phyloP scores from a whole-genome alignment of 2,888 invertebrate species.

The Heliconius hortense region DNA sequence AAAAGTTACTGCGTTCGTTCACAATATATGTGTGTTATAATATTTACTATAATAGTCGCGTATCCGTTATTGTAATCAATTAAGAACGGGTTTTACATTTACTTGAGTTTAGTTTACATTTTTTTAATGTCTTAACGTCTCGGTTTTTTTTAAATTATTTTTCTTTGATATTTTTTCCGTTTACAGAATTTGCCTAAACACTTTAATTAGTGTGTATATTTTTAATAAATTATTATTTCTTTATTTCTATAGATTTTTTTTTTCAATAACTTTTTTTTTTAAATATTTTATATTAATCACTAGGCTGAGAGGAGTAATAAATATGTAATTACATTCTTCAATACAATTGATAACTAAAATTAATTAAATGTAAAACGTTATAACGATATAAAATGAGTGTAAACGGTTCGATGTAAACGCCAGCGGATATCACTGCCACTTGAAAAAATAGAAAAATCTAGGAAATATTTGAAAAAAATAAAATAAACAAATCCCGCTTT shows the following conservation, averaged over 20 bases:
- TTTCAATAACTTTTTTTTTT: neutral
- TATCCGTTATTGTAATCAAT: constrained; percentile 33
- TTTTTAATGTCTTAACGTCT: neutral
- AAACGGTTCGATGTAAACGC: constrained; percentile 38
- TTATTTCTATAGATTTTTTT: neutral
- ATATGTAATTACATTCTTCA: neutral
- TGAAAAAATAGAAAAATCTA: neutral
- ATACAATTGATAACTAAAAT: constrained; percentile 18
- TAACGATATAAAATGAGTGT: constrained; percentile 16
- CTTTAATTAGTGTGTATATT: neutral
- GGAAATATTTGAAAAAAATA: neutral
- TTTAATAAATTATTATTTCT: neutral
- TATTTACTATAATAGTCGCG: constrained; percentile 34
- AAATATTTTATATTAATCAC: neutral
- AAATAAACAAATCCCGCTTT: neutral
- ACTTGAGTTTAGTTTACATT: neutral
- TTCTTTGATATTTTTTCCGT: neutral
- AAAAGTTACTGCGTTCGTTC: constrained; percentile 28
- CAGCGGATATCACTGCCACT: constrained; percentile 40
- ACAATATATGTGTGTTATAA: constrained; percentile 30
- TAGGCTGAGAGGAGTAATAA: constrained; percentile 3
- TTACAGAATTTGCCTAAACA: too few species aligned
- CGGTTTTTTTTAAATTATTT: neutral
- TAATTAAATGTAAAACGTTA: constrained; percentile 27
- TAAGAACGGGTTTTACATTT: constrained; percentile 17